A percentile compares a stretch with the other conserved stretches of the same genome.
Evolutionary conservation across 2,113 vertebrate genomes (phyloP).

Genomic region (Marmota flaviventris): DNA sequence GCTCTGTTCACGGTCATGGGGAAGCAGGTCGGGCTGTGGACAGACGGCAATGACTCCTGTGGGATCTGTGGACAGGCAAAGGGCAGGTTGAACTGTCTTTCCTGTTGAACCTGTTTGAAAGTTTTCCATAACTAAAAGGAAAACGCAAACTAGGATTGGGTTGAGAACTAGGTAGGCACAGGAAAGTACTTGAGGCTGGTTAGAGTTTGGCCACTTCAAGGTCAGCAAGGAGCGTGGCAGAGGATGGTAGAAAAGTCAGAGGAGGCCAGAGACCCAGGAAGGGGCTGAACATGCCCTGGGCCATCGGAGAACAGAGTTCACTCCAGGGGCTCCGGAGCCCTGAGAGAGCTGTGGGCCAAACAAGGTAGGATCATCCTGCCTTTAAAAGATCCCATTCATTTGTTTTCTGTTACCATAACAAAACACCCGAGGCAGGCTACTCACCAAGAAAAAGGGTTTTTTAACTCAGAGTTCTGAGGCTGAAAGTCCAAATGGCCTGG

Average conservation of each 20-base stretch:
- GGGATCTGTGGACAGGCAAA: neutral
- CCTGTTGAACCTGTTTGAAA: neutral
- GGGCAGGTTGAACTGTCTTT: neutral
- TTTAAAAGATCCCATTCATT: neutral
- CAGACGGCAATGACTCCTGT: neutral
- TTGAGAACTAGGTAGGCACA: neutral
- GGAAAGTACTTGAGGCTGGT: neutral
- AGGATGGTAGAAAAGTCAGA: accelerated
- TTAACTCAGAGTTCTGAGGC: neutral
- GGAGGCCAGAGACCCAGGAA: neutral
- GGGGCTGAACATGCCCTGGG: too few species aligned
- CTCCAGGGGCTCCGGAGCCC: neutral
- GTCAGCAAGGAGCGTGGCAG: too few species aligned
- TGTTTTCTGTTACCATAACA: neutral
- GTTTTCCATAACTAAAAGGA: neutral
- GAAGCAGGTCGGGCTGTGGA: neutral
- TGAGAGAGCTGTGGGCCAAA: neutral
- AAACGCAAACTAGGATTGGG: neutral
- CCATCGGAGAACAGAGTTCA: accelerated
- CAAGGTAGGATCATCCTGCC: neutral
- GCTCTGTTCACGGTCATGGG: neutral
- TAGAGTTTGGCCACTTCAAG: neutral
- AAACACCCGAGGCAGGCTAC: neutral
- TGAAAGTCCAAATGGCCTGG: neutral
- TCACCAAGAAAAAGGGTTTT: neutral